Base-by-base conservation (phyloP, 2,888 invertebrate species). In the Cataglyphis livida region DNA sequence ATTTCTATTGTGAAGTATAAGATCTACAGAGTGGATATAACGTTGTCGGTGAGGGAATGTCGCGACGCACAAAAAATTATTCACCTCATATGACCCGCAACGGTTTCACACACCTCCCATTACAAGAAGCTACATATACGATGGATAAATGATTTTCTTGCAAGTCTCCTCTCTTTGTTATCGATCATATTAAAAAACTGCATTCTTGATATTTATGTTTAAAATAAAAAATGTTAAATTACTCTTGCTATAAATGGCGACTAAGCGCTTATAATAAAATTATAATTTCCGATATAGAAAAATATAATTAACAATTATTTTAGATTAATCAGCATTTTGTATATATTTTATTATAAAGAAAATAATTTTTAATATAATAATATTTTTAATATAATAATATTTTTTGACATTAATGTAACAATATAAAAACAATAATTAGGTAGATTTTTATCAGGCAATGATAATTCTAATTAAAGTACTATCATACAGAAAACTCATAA, bases 61-160 rank as follows among this genome's bases (percentile, higher is more conserved):
- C 73, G 38, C 70, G 75, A 82, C 61, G 78, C 44, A 15, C 28
- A 81, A 78, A 84, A 87, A 75, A 64, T 59, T 68, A 64, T 48
- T 68, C 48, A 48, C 28, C 28, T 73, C 75, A 48, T 51, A 59
- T 65, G 70, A 78, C n/a, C 21, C 28, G 35, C 41, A 48, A 1
- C 41, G 51, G 38, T 41, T 73, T 32, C 32, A 59, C 44, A 32
- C 57, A 28, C 62, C 12, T 59, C 21, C 48, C 54, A 62, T 64
- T 44, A 74, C 21, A 75, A 75, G 41, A 71, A 83, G 59, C 38
- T n/a, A 18, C 21, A 44, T 15, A 48, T 28, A 48, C 59, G 54
- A 57, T 54, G 28, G 64, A 68, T 62, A 62, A 68, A 71, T 64
- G 62, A 44, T 32, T 66, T 61, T 59, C 57, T 82, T 74, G 25